Conservation (phyloP, 2,888 invertebrate genomes). For the Neuroscelio doddi region DNA sequence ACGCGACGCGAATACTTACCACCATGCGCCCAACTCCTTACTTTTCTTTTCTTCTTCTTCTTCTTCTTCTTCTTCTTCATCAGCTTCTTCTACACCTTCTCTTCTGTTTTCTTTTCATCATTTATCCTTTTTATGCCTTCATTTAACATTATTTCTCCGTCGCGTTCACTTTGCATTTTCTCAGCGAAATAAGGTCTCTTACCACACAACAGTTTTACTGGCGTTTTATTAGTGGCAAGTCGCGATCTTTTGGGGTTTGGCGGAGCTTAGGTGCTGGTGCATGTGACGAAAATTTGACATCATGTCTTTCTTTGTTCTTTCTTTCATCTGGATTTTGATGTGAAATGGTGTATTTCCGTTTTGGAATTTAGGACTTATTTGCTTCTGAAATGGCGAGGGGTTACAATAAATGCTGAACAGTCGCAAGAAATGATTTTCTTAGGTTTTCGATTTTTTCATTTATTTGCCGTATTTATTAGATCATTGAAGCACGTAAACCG, state of each 20-base stretch:
- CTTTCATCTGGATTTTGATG: too few species aligned
- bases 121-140: slow-evolving; percentile 16
- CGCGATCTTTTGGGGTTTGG: slow-evolving; percentile 42
- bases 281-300: background rate
- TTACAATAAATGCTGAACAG: too few species aligned
- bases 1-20: slow-evolving; percentile 65
- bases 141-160: slow-evolving; percentile 53
- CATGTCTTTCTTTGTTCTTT: too few species aligned
- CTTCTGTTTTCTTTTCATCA: slow-evolving; percentile 18
- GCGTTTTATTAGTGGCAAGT: slow-evolving; percentile 44
- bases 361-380: too few species aligned
- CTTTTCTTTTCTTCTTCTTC: slow-evolving; percentile 22
- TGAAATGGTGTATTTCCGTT: too few species aligned
- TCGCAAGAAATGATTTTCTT: too few species aligned
- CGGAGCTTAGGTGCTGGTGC: background rate
- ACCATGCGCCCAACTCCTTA: slow-evolving; percentile 47
- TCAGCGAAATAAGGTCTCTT: slow-evolving; percentile 48
- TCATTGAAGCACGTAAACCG: too few species aligned
- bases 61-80: slow-evolving; percentile 16
- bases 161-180: slow-evolving; percentile 53
- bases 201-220: slow-evolving; percentile 40
- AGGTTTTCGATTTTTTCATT: too few species aligned
- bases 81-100: slow-evolving; percentile 11
- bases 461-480: too few species aligned
- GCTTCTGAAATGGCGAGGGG: too few species aligned